A percentile compares a stretch with the other conserved stretches of the same genome.
Evolutionary conservation across 2,797 vertebrate genomes (phyloP).

Genomic region (Epinephelus malabaricus): DNA sequence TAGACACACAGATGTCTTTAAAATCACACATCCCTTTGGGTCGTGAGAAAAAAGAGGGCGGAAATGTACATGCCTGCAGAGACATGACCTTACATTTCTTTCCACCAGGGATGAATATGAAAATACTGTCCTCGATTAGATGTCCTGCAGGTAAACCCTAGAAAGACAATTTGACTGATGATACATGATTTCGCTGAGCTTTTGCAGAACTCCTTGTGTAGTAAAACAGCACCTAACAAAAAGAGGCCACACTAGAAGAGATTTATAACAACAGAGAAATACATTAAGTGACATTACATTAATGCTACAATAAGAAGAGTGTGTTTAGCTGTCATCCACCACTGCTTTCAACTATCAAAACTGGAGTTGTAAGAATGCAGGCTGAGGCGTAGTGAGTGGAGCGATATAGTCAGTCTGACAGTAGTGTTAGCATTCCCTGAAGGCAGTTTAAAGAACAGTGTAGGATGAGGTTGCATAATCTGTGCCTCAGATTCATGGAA

Average conservation of each 20-base stretch:
- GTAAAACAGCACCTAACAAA: background rate
- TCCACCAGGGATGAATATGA: conserved; percentile 65
- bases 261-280: background rate
- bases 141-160: conserved; percentile 48
- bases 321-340: conserved; percentile 23
- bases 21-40: conserved; percentile 71
- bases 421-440: conserved; percentile 66
- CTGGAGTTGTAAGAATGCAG: conserved; percentile 52
- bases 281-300: conserved; percentile 11
- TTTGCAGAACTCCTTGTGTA: background rate
- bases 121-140: conserved; percentile 58
- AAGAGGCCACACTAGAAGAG: background rate
- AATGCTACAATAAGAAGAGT: conserved; percentile 11
- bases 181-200: background rate
- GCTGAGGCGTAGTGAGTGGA: conserved; percentile 48
- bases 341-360: conserved; percentile 60
- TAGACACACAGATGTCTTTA: conserved; percentile 66
- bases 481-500: conserved; percentile 72
- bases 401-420: conserved; percentile 69
- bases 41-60: conserved; percentile 68
- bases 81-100: conserved; percentile 79
- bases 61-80: conserved; percentile 78
- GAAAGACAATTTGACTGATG: conserved; percentile 15
- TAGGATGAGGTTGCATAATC: conserved; percentile 82
- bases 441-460: conserved; percentile 69